Evolutionary conservation across 2,113 vertebrate genomes (phyloP), one percentile per base, ranked within the genome.

Genomic region (Clarias macrocephalus): DNA sequence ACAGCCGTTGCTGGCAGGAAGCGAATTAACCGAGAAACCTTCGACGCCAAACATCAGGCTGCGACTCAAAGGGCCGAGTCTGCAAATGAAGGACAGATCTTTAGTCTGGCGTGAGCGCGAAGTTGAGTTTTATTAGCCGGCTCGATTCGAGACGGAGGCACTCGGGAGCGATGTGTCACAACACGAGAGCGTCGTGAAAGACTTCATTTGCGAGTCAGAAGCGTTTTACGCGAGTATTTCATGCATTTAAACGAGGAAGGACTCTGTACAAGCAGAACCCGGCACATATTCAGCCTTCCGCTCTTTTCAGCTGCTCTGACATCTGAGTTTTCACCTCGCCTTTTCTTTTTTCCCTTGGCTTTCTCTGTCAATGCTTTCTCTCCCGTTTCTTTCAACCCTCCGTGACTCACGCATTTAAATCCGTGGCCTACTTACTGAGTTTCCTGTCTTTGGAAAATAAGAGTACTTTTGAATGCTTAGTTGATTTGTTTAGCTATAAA

Each of bases 1-100:
- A 89, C 90, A 92, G 73, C 19, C 21, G 66, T 6, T 10, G 65
- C 63, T 82, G 79, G 80, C 70, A 73, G 80, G 80, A 65, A 42
- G 42, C 48, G 16, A 60, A 28, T 33, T 13, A 80, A 30, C 28
- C 16, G 16, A 15, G n/a, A 30, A 76, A 13, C 12, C 57, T 66
- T 56, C 54, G 57, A 18, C 15, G 54, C 70, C 57, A 85, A 59
- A 65, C 85, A 72, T 9, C 21, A 86, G 37, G 70, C 66, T 3
- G n/a, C 65, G 76, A 9, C 57, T 85, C 30, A 18, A 56, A 76
- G 57, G 56, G 19, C 59, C 3, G 13, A 16, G 33, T 8, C 48
- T 48, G 21, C 21, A 37, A 65, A n/a, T 15, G 30, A 37, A 63
- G 25, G 60, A 85, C 54, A 11, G 70, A 15, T 21, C 56, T 85